Percentiles rank a stretch among this genome's conserved stretches.
These are phyloP conservation scores for Polydrusus tereticollis DNA, from an alignment of 2,888 invertebrate genomes.

Conservation along the genomic window DNA sequence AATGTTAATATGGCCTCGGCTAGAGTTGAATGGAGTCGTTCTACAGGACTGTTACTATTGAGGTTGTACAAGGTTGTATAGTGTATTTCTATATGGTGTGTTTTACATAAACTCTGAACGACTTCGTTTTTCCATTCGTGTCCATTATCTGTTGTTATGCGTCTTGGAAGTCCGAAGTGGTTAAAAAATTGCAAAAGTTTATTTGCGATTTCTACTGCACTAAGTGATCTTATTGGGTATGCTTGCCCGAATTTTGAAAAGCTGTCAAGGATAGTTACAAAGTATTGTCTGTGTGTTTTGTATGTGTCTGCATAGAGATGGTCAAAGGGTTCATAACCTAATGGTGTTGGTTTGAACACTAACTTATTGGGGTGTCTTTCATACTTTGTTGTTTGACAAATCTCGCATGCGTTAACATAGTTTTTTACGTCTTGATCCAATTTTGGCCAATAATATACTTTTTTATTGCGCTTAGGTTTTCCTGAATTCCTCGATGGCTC, in stretches of 20 bases:
- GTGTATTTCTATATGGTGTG: conserved; percentile 8
- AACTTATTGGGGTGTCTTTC: conserved; percentile 18
- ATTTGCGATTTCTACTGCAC: neutral
- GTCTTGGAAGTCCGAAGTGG: conserved; percentile 4
- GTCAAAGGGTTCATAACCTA: conserved; percentile 6
- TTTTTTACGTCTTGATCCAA: conserved; percentile 15
- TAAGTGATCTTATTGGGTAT: neutral
- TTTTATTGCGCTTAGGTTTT: conserved; percentile 25
- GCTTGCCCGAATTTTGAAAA: conserved; percentile 12
- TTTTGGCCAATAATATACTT: conserved; percentile 26
- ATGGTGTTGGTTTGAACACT: conserved; percentile 24
- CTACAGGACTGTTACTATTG: conserved; percentile 18
- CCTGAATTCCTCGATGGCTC: conserved; percentile 19
- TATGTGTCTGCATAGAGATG: neutral
- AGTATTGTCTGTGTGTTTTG: neutral
- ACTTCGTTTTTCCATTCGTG: conserved; percentile 11
- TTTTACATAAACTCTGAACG: neutral
- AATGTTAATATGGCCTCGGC: conserved; percentile 5
- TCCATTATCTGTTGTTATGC: conserved; percentile 15
- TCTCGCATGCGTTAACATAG: conserved; percentile 23
- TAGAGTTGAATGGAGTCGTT: conserved; percentile 35
- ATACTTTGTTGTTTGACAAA: conserved; percentile 26
- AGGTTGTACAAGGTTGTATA: conserved; percentile 1
- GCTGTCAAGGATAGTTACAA: conserved; percentile 2
- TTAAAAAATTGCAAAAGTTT: conserved; percentile 6